Evolutionary conservation across 2,113 vertebrate species (phyloP).

Genomic region (Plecotus auritus): DNA sequence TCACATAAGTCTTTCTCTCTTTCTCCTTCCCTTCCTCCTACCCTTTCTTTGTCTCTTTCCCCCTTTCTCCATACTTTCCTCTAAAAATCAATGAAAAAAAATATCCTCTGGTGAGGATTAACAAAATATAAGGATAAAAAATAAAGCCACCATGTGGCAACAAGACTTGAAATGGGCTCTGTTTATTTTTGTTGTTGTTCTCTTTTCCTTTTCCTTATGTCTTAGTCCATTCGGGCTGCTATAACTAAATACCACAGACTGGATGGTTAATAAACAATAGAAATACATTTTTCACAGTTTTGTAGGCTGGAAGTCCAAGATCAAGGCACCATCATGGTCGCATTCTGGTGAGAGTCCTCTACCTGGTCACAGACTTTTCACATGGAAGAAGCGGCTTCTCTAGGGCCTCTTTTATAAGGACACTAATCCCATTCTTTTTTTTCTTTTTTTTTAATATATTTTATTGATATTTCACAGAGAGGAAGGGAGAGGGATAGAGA

Average conservation of each 20-base stretch:
- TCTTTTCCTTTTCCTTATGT: not conserved
- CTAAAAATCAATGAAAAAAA: not conserved
- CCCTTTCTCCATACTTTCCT: no score
- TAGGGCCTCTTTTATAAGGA: not conserved
- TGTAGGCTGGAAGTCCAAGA: not conserved
- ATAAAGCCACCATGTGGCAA: not conserved
- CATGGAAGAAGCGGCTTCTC: not conserved
- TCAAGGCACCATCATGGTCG: not conserved
- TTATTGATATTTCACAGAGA: no score
- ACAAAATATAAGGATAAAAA: not conserved
- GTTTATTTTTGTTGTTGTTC: not conserved
- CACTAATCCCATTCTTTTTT: no score
- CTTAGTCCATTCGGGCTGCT: not conserved
- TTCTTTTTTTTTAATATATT: no score
- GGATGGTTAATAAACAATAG: not conserved
- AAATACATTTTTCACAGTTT: not conserved
- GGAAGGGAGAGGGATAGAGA: no score
- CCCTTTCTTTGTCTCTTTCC: no score
- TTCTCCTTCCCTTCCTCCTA: no score
- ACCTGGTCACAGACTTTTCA: not conserved
- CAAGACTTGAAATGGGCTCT: not conserved
- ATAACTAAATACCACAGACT: not conserved
- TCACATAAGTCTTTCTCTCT: not conserved
- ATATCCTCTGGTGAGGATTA: not conserved
- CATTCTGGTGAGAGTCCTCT: not conserved